Base-by-base conservation (phyloP, 2,113 vertebrate genomes). In the Microtus richardsoni region DNA sequence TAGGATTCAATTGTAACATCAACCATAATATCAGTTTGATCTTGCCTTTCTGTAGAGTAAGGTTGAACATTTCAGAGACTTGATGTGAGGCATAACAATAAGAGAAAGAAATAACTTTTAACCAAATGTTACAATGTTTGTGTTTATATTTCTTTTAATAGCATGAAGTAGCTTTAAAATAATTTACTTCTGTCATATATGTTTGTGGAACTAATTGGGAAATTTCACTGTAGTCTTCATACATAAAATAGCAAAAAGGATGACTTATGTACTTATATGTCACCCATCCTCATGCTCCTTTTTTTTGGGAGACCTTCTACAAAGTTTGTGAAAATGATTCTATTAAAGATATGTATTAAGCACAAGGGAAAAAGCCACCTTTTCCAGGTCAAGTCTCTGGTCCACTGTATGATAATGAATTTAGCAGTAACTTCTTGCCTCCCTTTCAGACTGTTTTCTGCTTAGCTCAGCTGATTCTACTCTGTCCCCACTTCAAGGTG, bases 401-500 rank as follows among this genome's bases (percentile, higher is more conserved):
- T 73, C 62, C 71, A 26, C 44, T 22, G 3, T 62, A 60, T 70
- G 19, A 52, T 87, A 75, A 22, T 30, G 47, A 91, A 88, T 93
- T 90, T 90, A 95, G 39, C 73, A 28, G 9, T 89, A 70, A 73
- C 70, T 75, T 96, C 33, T 79, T 73, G 58, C 73, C 5, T 94
- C 90, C 8, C 89, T 47, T 77, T 88, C 21, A 58, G 66, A 54
- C 7, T 44, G 5, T 62, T 82, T 89, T 79, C 16, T 91, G 58
- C 58, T 73, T 71, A 44, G 82, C 52, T 88, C 39, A 44, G 47
- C 21, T 36, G 26, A 7, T 84, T 83, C 39, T 14, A 74, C 17
- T 7, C 79, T 92, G 10, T 78, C 77, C 44, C 44, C 52, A 60
- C 85, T 41, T 49, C 71, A 88, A 39, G 12, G n/a, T 78, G 80